These are phyloP conservation scores for Acheta domesticus DNA, from an alignment of 2,888 invertebrate species.

Conservation along the genomic window DNA sequence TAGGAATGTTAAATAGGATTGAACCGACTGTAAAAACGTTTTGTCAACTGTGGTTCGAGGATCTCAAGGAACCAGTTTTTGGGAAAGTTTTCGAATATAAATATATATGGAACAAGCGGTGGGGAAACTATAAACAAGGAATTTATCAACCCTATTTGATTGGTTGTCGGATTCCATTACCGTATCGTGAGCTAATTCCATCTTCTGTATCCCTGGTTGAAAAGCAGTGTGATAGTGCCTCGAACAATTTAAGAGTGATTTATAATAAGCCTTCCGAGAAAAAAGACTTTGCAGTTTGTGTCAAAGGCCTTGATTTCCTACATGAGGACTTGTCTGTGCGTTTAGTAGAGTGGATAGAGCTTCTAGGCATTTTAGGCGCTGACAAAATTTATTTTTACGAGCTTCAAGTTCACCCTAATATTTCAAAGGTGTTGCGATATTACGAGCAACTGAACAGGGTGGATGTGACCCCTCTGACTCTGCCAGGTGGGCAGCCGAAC, in stretches of 20 bases:
- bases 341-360: slow-evolving; percentile 91
- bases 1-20: slow-evolving; percentile 86
- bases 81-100: slow-evolving; percentile 84
- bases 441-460: slow-evolving; percentile 66
- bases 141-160: slow-evolving; percentile 88
- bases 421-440: slow-evolving; percentile 70
- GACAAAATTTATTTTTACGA: slow-evolving; percentile 90
- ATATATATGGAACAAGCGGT: slow-evolving; percentile 90
- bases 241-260: slow-evolving; percentile 79
- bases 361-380: slow-evolving; percentile 79
- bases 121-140: slow-evolving; percentile 90
- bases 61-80: slow-evolving; percentile 74
- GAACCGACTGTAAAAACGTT: slow-evolving; percentile 77
- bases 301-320: slow-evolving; percentile 76
- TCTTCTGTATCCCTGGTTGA: slow-evolving; percentile 83
- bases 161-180: slow-evolving; percentile 80
- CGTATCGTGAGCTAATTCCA: slow-evolving; percentile 66
- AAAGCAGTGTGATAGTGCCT: slow-evolving; percentile 77
- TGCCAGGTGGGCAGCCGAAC: slow-evolving; percentile 89
- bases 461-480: slow-evolving; percentile 72
- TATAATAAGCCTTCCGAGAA: slow-evolving; percentile 68
- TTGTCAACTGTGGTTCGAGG: slow-evolving; percentile 88
- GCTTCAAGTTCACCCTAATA: slow-evolving; percentile 82
- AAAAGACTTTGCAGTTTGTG: slow-evolving; percentile 82
- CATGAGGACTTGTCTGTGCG: slow-evolving; percentile 87